Evolutionary conservation across 2,113 vertebrate species (phyloP).

Genomic region (Aegypius monachus): DNA sequence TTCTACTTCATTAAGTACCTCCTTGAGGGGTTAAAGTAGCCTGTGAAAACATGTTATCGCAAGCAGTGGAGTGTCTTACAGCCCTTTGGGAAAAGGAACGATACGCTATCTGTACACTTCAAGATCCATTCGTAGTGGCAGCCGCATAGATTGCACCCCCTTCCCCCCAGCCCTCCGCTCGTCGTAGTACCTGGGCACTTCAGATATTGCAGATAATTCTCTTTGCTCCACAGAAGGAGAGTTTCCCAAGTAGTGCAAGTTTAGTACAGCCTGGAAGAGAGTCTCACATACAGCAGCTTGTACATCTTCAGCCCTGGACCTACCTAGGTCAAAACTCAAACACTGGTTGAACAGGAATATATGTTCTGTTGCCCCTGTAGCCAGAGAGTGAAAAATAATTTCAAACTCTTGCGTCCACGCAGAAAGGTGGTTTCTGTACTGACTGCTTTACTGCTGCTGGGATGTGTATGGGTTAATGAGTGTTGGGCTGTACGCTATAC

Average conservation of each 20-base stretch:
- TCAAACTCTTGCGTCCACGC: not conserved
- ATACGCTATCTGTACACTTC: not conserved
- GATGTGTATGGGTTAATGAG: not conserved
- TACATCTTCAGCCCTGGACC: not conserved
- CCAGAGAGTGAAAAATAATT: not conserved
- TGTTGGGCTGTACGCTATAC: rapidly evolving
- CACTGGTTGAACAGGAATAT: not conserved
- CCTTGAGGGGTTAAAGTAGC: slow-evolving; percentile 37
- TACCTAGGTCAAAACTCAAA: not conserved
- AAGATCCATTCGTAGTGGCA: not conserved
- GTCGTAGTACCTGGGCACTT: not conserved
- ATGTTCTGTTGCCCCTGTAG: not conserved
- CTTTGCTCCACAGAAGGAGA: not conserved
- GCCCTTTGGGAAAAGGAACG: slow-evolving; percentile 20
- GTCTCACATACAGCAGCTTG: not conserved
- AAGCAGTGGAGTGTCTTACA: not conserved
- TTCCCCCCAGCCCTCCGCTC: not conserved
- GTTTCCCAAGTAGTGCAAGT: not conserved
- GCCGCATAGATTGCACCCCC: rapidly evolving
- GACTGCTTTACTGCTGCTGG: not conserved
- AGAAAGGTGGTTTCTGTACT: not conserved
- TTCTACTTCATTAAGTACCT: slow-evolving; percentile 31
- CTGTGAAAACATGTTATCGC: not conserved
- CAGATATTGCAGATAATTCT: not conserved
- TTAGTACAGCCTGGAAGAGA: not conserved